Percentiles rank a stretch among this genome's conserved stretches.
Evolutionary conservation across 2,113 vertebrate genomes (phyloP).

Genomic region (Malurus elegans): DNA sequence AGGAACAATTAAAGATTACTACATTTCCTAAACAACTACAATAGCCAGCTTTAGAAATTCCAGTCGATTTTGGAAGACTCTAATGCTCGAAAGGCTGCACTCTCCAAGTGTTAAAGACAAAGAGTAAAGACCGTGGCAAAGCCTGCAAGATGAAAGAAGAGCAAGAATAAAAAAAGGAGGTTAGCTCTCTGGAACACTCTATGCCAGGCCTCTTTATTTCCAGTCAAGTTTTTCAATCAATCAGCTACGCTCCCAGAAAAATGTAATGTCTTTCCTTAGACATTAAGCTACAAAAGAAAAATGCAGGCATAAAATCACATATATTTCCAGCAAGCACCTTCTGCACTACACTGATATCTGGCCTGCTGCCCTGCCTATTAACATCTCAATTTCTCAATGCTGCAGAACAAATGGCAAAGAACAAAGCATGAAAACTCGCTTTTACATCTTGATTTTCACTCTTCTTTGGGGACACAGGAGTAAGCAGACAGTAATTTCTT

Average conservation of each 20-base stretch:
- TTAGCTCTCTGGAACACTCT: background rate
- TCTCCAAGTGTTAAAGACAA: background rate
- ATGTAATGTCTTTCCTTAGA: background rate
- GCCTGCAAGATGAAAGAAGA: background rate
- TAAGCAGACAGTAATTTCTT: background rate
- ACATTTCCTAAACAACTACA: background rate
- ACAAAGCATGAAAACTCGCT: background rate
- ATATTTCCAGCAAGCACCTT: background rate
- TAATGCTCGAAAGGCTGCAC: background rate
- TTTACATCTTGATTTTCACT: background rate
- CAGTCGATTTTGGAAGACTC: background rate
- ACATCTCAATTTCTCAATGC: background rate
- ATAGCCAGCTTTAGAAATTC: background rate
- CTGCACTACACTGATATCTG: background rate
- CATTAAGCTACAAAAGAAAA: background rate
- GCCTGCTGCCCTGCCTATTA: background rate
- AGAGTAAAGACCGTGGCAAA: background rate
- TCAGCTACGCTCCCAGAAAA: background rate
- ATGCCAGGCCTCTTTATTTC: background rate
- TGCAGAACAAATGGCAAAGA: background rate
- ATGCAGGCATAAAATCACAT: background rate
- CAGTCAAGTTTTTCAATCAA: background rate
- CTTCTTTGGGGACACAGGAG: background rate
- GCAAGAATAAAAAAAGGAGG: background rate
- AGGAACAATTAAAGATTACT: background rate